Base-by-base conservation (phyloP, 2,888 invertebrate species). In the Drosophila prolongata region DNA sequence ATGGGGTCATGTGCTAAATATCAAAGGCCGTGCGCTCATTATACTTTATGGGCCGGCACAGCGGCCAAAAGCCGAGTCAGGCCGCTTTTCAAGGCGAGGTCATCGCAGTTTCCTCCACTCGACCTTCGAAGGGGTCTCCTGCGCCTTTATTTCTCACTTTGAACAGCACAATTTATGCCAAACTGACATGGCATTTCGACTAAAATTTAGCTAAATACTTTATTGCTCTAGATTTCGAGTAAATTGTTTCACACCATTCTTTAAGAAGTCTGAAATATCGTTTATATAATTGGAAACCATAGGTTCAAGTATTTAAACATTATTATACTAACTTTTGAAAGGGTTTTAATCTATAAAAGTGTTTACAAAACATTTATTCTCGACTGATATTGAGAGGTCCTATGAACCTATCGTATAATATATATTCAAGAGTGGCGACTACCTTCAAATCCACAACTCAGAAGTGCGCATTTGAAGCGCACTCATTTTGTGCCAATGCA, bases 11-110 rank as follows among this genome's bases (percentile, higher is more conserved):
- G 73, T 70, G 57, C 75, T 72, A 87, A 83, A 83, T 83, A 87
- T 84, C 83, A 83, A 84, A 87, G 83, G 83, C 81, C 81, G 67
- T 78, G 87, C 70, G 74, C 78, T 79, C 84, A 83, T 83, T 83
- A 84, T 81, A 84, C 58, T 87, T 87, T 87, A 83, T 87, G 84
- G 72, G 81, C 78, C 78, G 78, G 65, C 66, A 11, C 13, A 50
- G 73, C 80, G 73, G 67, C 65, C 59, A 56, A 67, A 35, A 34
- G 40, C 37, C 57, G 4, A 24, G 27, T 27, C n/a, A n/a, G 10
- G 47, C 75, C 72, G 73, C 71, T 10, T 76, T 81, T 82, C 85
- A 82, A 82, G 83, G 86, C 81, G 78, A 81, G 69, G 71, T 76
- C 70, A 34, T 34, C 70, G 68, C 30, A 40, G 42, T 46, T 70